Evolutionary conservation across 2,113 vertebrate species (phyloP), one percentile per base, ranked within the genome.

Genomic region (Clinocottus analis): DNA sequence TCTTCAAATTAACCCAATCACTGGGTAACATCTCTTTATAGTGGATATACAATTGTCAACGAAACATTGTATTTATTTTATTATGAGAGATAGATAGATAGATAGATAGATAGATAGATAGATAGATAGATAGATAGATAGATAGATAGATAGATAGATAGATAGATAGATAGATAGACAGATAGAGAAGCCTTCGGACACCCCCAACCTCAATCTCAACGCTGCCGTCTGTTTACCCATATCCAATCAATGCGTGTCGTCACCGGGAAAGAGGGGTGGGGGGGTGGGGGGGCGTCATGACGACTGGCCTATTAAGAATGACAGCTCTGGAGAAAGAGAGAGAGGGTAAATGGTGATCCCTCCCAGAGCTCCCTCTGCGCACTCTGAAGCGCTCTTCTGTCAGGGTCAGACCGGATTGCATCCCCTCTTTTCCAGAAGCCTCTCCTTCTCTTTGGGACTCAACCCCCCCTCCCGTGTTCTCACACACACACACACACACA

Each of bases 331-430:
- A 79, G 79, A 68, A 77, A 96, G 96, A 95, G 95, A 96, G 97
- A 96, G 95, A 95, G 96, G 96, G 96, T 96, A 96, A 93, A 97
- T 97, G 96, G 97, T 97, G 97, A 96, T 97, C 97, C 97, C 96
- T 97, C 97, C 97, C 97, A 97, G 96, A 97, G 95, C 95, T 96
- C 92, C 95, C 90, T 94, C 90, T 82, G 94, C 91, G 95, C 96
- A 87, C 95, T 95, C 94, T 90, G 93, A 86, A 96, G 95, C 94
- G 93, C 90, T 95, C 94, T 92, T 94, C 95, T 95, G 95, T 94
- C 95, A 96, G 96, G 96, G 96, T 97, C 96, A 97, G 94, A 96
- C 94, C 93, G 87, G 93, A 95, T 90, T 86, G 91, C 86, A 82
- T 87, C 88, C 82, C 87, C 62, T 82, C 72, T 82, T 85, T 64